These are phyloP conservation scores for Uromys caudimaculatus DNA, from an alignment of 2,797 vertebrate species.

Conservation along the genomic window DNA sequence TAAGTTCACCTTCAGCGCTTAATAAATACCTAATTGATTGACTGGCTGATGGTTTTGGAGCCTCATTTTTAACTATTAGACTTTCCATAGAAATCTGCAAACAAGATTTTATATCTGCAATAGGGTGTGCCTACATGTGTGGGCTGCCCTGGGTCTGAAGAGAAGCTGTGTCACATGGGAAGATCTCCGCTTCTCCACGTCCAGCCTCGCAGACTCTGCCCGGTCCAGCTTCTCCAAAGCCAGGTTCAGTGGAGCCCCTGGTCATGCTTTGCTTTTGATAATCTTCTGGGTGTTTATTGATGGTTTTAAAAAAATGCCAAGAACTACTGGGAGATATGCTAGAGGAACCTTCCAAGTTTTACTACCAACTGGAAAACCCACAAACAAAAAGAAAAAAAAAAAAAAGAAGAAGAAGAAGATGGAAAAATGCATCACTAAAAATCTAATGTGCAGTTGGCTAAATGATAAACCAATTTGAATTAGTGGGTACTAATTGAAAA, in stretches of 20 bases:
- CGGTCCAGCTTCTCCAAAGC: not conserved
- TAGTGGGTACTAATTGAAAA: conserved; percentile 83
- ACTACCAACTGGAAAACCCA: conserved; percentile 65
- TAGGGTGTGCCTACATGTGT: not conserved
- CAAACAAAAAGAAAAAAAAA: conserved; percentile 27
- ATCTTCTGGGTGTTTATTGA: not conserved
- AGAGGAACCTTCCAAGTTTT: conserved; percentile 4
- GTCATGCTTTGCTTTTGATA: not conserved
- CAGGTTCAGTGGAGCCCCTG: not conserved
- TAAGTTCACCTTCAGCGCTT: not conserved
- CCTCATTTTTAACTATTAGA: not conserved
- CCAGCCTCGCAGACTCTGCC: not conserved
- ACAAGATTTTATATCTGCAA: not conserved
- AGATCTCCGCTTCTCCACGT: not conserved
- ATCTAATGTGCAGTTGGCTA: conserved; percentile 78
- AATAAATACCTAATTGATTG: conserved; percentile 31
- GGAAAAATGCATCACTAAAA: conserved; percentile 75
- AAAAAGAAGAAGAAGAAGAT: conserved; percentile 31
- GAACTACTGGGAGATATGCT: not conserved
- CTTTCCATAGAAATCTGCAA: not conserved
- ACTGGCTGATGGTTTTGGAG: conserved; percentile 15
- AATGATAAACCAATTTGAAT: conserved; percentile 81
- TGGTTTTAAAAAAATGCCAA: not conserved
- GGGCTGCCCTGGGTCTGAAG: not conserved
- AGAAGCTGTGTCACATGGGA: not conserved